Percentiles rank a stretch among this genome's conserved stretches.
phyloP scores from a whole-genome alignment of 2,113 vertebrate species.

The Limnothrissa miodon region DNA sequence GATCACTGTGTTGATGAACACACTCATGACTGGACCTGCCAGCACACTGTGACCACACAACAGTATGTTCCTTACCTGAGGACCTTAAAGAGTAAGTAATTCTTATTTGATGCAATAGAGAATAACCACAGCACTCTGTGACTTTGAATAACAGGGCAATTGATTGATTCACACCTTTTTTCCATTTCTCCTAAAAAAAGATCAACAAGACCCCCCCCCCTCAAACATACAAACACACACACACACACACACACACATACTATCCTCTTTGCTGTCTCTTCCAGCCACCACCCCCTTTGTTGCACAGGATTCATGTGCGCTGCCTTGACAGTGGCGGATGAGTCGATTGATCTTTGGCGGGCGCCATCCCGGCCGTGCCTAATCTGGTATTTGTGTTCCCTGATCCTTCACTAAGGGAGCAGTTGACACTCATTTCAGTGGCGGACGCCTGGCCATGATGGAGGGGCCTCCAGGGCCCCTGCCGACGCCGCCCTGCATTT shows the following conservation, averaged over 20 bases:
- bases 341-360: not conserved
- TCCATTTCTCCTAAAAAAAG: too few species aligned
- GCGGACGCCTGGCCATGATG: not conserved
- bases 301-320: not conserved
- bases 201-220: not conserved
- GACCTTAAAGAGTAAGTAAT: not conserved
- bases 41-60: not conserved
- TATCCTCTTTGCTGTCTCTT: not conserved
- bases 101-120: too few species aligned
- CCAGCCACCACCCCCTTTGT: not conserved
- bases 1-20: not conserved
- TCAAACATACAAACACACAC: not conserved
- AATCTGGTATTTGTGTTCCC: not conserved
- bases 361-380: not conserved
- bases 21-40: not conserved
- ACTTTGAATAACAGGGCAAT: too few species aligned
- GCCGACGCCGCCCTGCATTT: not conserved
- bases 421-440: constrained; percentile 26
- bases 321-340: not conserved
- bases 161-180: too few species aligned
- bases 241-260: not conserved
- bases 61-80: not conserved
- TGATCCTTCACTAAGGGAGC: constrained; percentile 22
- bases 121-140: too few species aligned
- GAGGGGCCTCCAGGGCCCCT: not conserved